Evolutionary conservation across 2,113 vertebrate species (phyloP).

Genomic region (Pterocles gutturalis): DNA sequence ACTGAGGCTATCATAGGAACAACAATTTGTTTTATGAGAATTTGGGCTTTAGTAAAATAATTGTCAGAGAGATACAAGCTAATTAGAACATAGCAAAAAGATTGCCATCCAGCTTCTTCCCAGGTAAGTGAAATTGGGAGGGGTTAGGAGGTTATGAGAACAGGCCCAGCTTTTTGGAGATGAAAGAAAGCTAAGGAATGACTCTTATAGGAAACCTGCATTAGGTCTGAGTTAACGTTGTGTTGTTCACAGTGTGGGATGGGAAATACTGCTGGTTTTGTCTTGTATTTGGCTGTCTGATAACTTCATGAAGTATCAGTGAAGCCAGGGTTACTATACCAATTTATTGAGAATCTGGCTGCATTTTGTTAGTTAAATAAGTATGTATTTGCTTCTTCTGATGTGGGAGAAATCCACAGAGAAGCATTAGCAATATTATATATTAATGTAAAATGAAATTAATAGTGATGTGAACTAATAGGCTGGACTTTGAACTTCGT

Average conservation of each 20-base stretch:
- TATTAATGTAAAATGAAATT: constrained; percentile 59
- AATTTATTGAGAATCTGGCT: neutral
- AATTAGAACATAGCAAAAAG: neutral
- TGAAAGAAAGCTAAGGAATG: neutral
- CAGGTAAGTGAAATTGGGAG: neutral
- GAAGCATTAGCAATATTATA: constrained; percentile 51
- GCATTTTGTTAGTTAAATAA: neutral
- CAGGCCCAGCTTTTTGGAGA: neutral
- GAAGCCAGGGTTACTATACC: neutral
- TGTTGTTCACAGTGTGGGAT: fast-evolving
- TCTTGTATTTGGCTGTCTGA: neutral
- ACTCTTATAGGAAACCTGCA: neutral
- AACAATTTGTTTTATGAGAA: neutral
- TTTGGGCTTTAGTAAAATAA: neutral
- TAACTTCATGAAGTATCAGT: neutral
- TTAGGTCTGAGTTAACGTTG: neutral
- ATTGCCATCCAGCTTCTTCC: neutral
- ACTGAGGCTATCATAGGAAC: neutral
- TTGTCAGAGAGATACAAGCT: neutral
- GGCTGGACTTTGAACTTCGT: constrained; percentile 29
- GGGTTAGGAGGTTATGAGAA: neutral
- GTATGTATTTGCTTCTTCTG: constrained; percentile 5
- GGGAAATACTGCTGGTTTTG: neutral
- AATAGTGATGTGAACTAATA: constrained; percentile 17
- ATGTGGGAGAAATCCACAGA: constrained; percentile 45